Evolutionary conservation across 2,113 vertebrate genomes (phyloP), one percentile per base, ranked within the genome.

Genomic region (Oreochromis aureus): DNA sequence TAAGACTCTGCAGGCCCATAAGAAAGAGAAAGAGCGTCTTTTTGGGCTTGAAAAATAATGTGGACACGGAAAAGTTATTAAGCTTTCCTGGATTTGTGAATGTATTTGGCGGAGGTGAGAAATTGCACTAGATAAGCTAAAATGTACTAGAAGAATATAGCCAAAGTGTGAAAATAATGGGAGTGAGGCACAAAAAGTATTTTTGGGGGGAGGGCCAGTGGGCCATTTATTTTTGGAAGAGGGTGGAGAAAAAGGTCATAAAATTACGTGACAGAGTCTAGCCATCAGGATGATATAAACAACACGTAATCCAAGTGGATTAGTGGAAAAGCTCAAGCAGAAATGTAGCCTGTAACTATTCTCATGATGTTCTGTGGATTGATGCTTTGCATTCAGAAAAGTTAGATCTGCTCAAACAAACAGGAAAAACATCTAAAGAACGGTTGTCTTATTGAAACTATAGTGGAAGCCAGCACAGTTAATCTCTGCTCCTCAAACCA

Each of bases 301-400:
- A 80, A 91, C 89, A 80, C 92, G 82, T 94, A 94, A 95, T 95
- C 94, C 95, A 92, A 89, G 84, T 95, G 95, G 95, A 96, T 95
- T 95, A 95, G 91, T 84, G 89, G 85, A 87, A 90, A 92, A 93
- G 83, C 83, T 91, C 89, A 90, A 82, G 90, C 89, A 39, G 90
- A 92, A 94, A 91, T 93, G 90, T 93, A 92, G 93, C 89, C 88
- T 81, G 83, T 86, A 85, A 91, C 89, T 93, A 91, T 87, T 82
- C 88, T 51, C 59, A 73, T 76, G 22, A 85, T 44, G 88, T 82
- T 56, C 79, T 79, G 82, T 85, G 86, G 87, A 86, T 81, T 89
- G 82, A 89, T 90, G 91, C 81, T 92, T 86, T 89, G 66, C 83
- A 24, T 88, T n/a, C 54, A 84, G 34, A 79, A 30, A 69, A 83